Evolutionary conservation across 2,113 vertebrate species (phyloP), one percentile per base, ranked within the genome.

Genomic region (Coracopsis vasa): DNA sequence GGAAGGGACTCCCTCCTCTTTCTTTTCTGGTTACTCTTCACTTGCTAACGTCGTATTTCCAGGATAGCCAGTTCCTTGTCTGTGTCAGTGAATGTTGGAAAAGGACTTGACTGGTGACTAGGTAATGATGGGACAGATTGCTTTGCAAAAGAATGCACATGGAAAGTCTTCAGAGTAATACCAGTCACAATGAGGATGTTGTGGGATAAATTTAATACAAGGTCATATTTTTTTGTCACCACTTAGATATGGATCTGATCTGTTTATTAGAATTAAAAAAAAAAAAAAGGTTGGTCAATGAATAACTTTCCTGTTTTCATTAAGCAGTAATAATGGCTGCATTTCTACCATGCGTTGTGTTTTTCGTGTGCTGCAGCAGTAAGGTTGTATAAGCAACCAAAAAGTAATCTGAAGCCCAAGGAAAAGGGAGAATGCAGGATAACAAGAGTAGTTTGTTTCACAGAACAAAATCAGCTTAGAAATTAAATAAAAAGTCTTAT

Each of bases 291-390:
- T 56, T 80, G 50, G 54, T 86, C 92, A 91, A 62, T 86, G 23
- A 92, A 80, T 91, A 89, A 91, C 86, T 84, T 82, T 13, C 23
- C 37, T 96, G 79, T 50, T 93, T 92, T 92, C 54, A 81, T 58
- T 71, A 78, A 51, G 41, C 44, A 75, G 61, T 81, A 86, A 86
- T 93, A 79, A 90, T 27, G 75, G 73, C 16, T 87, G 56, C 37
- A 33, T 91, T 94, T 84, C 45, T 75, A 39, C 53, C 24, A 15
- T 75, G 69, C n/a, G 69, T 77, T 77, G 45, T 24, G 4, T 81
- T 31, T 61, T 51, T 81, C 21, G 17, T 2, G 1, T 78, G 35
- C 75, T 92, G 44, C 71, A 74, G 53, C 0, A 0, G 18, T 80
- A 48, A 56, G 50, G 39, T 88, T 88, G 35, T 62, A 64, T 73